Evolutionary conservation across 2,888 invertebrate genomes (phyloP).

Genomic region (Andrena fulva): DNA sequence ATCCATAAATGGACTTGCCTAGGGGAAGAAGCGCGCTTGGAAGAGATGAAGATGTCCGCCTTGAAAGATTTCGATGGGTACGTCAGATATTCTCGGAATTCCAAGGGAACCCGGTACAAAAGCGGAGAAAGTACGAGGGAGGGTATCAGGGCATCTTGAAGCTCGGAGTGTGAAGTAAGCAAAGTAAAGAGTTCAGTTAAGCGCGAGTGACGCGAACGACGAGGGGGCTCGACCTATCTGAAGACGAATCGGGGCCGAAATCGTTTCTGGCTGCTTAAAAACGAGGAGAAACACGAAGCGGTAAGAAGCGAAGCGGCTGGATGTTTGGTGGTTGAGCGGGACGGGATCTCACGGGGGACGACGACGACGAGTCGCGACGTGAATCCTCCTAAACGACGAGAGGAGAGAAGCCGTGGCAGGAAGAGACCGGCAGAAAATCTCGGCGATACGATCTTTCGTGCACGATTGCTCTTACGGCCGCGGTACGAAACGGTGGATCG

Average conservation of each 20-base stretch:
- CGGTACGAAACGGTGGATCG: constrained; percentile 70
- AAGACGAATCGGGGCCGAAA: constrained; percentile 46
- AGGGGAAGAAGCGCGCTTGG: too few species aligned
- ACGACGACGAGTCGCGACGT: constrained; percentile 49
- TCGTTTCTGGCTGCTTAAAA: constrained; percentile 24
- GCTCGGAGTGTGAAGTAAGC: constrained; percentile 15
- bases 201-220: constrained; percentile 27
- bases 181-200: constrained; percentile 14
- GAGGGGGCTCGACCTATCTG: constrained; percentile 40
- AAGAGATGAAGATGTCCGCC: too few species aligned
- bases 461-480: constrained; percentile 69
- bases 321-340: constrained; percentile 41
- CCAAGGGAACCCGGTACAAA: neutral
- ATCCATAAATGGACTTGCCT: too few species aligned
- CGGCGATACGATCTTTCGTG: constrained; percentile 72
- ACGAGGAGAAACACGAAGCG: constrained; percentile 46
- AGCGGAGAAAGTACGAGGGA: constrained; percentile 1
- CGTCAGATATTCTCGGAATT: neutral
- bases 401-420: constrained; percentile 23
- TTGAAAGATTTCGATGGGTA: too few species aligned
- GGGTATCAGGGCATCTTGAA: constrained; percentile 26
- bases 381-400: constrained; percentile 60
- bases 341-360: constrained; percentile 32
- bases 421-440: constrained; percentile 59
- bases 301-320: neutral